Percentiles rank a stretch among this genome's conserved stretches.
These are phyloP conservation scores for Sciaenops ocellatus DNA, from an alignment of 2,797 vertebrate genomes.

Conservation along the genomic window DNA sequence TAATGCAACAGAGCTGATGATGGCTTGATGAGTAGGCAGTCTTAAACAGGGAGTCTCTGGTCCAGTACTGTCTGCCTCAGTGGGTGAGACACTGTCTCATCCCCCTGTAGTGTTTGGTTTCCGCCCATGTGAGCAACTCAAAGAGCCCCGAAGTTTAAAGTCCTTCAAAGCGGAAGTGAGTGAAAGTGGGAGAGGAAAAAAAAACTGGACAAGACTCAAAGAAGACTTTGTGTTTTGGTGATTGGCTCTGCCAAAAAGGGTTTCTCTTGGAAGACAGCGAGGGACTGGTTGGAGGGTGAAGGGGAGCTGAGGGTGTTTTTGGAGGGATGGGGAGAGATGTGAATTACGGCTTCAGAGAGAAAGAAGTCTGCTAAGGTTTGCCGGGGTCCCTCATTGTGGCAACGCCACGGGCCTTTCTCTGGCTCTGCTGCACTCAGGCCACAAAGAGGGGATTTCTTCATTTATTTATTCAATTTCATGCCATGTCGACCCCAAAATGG, in stretches of 20 bases:
- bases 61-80: slow-evolving; percentile 44
- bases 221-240: slow-evolving; percentile 89
- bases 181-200: slow-evolving; percentile 41
- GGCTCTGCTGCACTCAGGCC: slow-evolving; percentile 83
- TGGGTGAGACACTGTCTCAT: slow-evolving; percentile 50
- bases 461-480: slow-evolving; percentile 92
- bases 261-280: slow-evolving; percentile 78
- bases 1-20: slow-evolving; percentile 17
- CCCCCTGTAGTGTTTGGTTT: slow-evolving; percentile 65
- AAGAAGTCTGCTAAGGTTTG: slow-evolving; percentile 73
- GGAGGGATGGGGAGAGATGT: slow-evolving; percentile 78
- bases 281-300: slow-evolving; percentile 61
- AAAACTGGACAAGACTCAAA: slow-evolving; percentile 88
- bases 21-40: slow-evolving; percentile 40
- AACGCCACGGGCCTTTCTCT: slow-evolving; percentile 87
- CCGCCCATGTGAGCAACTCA: slow-evolving; percentile 85
- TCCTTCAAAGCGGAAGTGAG: slow-evolving; percentile 91
- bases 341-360: slow-evolving; percentile 87
- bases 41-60: slow-evolving; percentile 49
- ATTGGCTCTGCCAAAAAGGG: slow-evolving; percentile 73
- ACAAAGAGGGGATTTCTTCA: slow-evolving; percentile 89
- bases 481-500: slow-evolving; percentile 83
- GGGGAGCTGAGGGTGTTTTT: slow-evolving; percentile 59
- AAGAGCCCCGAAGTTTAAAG: slow-evolving; percentile 90
- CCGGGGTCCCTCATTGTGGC: slow-evolving; percentile 78